These are phyloP conservation scores for Paragorgia papillata DNA, from an alignment of 92 coral and sea anemone species.

Conservation along the genomic window DNA sequence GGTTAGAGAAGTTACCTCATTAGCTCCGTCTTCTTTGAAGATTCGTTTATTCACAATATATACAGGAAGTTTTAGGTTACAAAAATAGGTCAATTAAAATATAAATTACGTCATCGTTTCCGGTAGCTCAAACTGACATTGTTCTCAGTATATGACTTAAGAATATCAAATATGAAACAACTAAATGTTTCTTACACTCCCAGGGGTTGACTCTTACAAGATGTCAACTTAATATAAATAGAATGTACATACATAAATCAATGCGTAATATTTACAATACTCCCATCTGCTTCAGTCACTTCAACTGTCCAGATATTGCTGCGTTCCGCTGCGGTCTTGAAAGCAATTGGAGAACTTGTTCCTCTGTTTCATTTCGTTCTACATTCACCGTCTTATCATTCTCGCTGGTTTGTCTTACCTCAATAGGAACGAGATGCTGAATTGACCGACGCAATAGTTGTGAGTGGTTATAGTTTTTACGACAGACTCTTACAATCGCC, in stretches of 20 bases:
- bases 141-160: too few relatives aligned
- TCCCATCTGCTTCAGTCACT: slow-evolving; percentile 19
- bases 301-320: slow-evolving; percentile 43
- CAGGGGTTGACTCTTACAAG: too few relatives aligned
- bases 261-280: not conserved
- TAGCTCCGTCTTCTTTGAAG: too few relatives aligned
- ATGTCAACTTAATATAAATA: not conserved
- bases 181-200: slow-evolving; percentile 30
- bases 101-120: too few relatives aligned
- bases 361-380: not conserved
- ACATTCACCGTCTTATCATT: not conserved
- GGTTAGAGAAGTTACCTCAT: too few relatives aligned
- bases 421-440: slow-evolving; percentile 47
- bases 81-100: too few relatives aligned
- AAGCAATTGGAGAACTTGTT: not conserved
- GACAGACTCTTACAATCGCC: slow-evolving; percentile 42
- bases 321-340: slow-evolving; percentile 41
- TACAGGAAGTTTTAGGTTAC: too few relatives aligned
- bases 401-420: slow-evolving; percentile 22
- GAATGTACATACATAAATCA: not conserved
- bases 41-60: too few relatives aligned
- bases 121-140: too few relatives aligned
- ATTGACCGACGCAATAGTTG: slow-evolving; percentile 53
- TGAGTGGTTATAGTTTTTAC: slow-evolving; percentile 36
- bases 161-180: not conserved